phyloP scores from a whole-genome alignment of 2,797 vertebrate species.

The Anguilla pacifica region DNA sequence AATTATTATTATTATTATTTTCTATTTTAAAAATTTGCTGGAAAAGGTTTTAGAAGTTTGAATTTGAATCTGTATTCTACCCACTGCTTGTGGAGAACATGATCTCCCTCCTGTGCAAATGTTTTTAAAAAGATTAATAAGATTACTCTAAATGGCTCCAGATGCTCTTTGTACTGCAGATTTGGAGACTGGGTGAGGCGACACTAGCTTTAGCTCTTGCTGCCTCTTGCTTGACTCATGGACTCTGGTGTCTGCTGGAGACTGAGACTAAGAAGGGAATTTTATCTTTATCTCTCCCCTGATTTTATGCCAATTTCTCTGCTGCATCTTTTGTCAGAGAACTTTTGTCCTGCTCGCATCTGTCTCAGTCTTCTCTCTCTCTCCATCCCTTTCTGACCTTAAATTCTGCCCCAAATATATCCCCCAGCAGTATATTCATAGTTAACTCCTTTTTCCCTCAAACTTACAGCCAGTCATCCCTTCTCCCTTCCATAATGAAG shows the following conservation, averaged over 20 bases:
- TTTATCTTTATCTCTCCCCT: not conserved
- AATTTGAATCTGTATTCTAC: not conserved
- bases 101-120: not conserved
- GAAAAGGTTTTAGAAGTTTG: not conserved
- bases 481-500: no score
- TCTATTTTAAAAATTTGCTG: not conserved
- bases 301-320: not conserved
- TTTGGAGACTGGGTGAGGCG: not conserved
- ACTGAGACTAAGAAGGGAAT: not conserved
- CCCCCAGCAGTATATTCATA: no score
- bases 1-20: not conserved
- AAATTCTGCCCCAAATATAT: no score
- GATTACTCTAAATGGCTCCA: not conserved
- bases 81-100: not conserved
- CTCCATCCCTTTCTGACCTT: not conserved
- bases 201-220: not conserved
- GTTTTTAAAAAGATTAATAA: not conserved
- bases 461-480: no score
- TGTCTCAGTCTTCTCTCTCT: not conserved
- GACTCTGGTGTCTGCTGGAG: not conserved
- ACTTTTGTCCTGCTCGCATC: not conserved
- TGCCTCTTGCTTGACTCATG: not conserved
- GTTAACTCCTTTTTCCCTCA: no score
- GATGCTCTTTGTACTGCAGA: not conserved
- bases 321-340: not conserved